Base-by-base conservation (phyloP, 1,140 invertebrate genomes). In the Anoplophora glabripennis region DNA sequence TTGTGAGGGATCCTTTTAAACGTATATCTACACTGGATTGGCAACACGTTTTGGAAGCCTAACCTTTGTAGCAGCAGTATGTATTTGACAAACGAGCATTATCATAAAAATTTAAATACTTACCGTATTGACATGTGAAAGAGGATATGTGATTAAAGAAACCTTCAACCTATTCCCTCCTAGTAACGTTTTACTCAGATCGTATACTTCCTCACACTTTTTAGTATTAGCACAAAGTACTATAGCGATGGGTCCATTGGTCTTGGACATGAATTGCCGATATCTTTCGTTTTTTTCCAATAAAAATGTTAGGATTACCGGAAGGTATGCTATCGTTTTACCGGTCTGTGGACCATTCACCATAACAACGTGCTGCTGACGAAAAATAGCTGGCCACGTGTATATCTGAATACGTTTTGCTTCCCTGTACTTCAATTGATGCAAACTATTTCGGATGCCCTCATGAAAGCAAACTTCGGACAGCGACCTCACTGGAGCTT, bases 291-390 rank as follows among this genome's bases (percentile, higher is more conserved):
- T 56, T 49, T 61, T 68, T 63, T 80, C 77, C 21, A 63, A 65
- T 10, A 79, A 53, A 59, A 79, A 69, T 4, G 75, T 67, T 57
- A 75, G 77, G 1, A 81, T 65, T 4, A 77, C 73, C 1, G 79
- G 79, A 11, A 81, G 58, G 70, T 81, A 81, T 0, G 77, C 77
- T 54, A 81, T 66, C 9, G 81, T 80, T 66, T 81, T 82, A 1
- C 81, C 81, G 55, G 79, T 76, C 12, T 66, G 61, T 11, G 66
- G 53, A 3, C 76, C 72, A 56, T 76, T 71, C 0, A 82, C 66
- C 58, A 80, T 67, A 44, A 79, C 76, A 1, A 77, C 59, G 55
- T 80, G 79, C 35, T 77, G 72, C 0, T 77, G 76, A 5, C 78
- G 67, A 35, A 80, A 64, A 53, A 81, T 74, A 5, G 75, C 72